Evolutionary conservation across 1,140 invertebrate species (phyloP).

Genomic region (Microplitis demolitor): DNA sequence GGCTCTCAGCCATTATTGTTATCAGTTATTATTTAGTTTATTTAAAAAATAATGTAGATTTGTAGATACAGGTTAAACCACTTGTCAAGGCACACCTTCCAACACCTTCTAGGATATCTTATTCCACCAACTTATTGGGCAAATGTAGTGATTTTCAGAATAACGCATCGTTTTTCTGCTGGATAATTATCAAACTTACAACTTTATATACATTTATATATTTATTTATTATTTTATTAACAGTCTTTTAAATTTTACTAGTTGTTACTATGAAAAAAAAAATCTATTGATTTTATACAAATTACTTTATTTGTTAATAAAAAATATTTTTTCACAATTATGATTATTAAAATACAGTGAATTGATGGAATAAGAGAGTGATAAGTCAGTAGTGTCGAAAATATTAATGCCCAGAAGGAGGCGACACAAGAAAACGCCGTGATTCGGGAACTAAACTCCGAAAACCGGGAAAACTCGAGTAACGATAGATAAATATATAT

Average conservation of each 20-base stretch:
- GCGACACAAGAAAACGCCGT: constrained; percentile 2
- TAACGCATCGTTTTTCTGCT: constrained; percentile 44
- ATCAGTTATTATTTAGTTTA: neutral
- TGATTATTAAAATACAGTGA: neutral
- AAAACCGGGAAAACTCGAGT: neutral
- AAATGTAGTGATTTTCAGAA: constrained; percentile 36
- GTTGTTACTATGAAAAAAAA: neutral
- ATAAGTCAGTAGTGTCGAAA: neutral
- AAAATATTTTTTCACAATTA: too few relatives aligned
- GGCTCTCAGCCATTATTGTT: constrained; percentile 57
- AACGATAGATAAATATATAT: neutral
- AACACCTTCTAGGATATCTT: constrained; percentile 45
- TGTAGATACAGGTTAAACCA: constrained; percentile 17
- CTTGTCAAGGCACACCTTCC: constrained; percentile 42
- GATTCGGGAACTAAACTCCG: neutral
- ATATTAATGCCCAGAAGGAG: neutral
- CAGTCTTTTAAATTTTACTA: neutral
- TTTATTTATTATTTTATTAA: neutral
- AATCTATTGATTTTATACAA: neutral
- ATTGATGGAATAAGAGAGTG: neutral
- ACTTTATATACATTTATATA: neutral
- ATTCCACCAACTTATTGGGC: constrained; percentile 42
- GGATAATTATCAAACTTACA: neutral
- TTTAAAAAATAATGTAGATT: neutral
- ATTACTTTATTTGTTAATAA: too few relatives aligned